Evolutionary conservation across 2,888 invertebrate species (phyloP), one percentile per base, ranked within the genome.

Genomic region (Bombylius discolor): DNA sequence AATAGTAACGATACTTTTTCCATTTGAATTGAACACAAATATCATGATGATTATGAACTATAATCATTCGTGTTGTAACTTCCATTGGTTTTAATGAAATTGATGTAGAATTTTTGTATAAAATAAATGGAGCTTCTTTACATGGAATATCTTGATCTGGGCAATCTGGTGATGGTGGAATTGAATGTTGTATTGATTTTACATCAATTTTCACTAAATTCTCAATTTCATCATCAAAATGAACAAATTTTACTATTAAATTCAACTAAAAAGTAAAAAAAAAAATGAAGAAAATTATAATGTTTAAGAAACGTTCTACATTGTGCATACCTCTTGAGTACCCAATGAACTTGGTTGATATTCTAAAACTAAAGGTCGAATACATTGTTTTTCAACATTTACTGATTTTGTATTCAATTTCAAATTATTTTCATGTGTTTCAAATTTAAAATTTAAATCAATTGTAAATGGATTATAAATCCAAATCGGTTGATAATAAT

Each of bases 401-500:
- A 49, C n/a, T 12, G 8, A 9, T 23, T 49, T 42, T 31, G 53
- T 54, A 14, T 42, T 11, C 8, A 54, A 45, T 9, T 42, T 32
- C 9, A 54, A 23, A 9, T 23, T 45, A 42, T n/a, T 6, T 8
- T 54, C 53, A 45, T 54, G 5, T 0, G 53, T 46, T 4, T 5
- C n/a, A n/a, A 59, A 49, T 42, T 50, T 46, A 32, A 60, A 52
- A 39, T 14, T 12, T 14, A 60, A 47, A 33, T 60, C 56, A 14
- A 51, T 51, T 32, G 39, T 39, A 36, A 51, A 57, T 14, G 57
- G 60, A 49, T 60, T 60, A 42, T 56, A 56, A 4, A 60, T 23
- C 60, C 60, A 60, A 47, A 60, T 54, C 9, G 57, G 52, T 51
- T 60, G 60, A 34, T 48, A 34, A 3, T 44, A 44, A 13, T 44